Base-by-base conservation (phyloP, 2,113 vertebrate genomes). In the Toxotes chatareus region DNA sequence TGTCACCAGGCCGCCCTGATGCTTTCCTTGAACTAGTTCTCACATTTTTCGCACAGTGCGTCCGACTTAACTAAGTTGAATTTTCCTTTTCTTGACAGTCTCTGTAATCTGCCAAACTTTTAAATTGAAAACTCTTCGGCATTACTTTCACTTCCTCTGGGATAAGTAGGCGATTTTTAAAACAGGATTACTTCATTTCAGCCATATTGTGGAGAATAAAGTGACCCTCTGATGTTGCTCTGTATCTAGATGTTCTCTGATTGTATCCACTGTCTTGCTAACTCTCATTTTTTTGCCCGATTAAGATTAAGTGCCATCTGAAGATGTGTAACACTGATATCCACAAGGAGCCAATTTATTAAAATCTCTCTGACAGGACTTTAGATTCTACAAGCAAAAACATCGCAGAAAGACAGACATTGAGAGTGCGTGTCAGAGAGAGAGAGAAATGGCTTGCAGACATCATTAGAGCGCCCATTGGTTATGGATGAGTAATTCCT, bases 261-360 rank as follows among this genome's bases (percentile, higher is more conserved):
- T 70, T 67, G 23, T 55, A 67, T 57, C 60, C 16, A 13, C 55
- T 36, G 16, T 73, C 80, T 76, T 16, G 2, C 34, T 72, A 89
- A 87, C 60, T 69, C 53, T n/a, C 1, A 68, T 38, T 73, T 63
- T 73, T 73, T 53, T 60, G 63, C 40, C 3, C 49, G n/a, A n/a
- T n/a, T n/a, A n/a, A 85, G 80, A 82, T 86, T 80, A 79, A 79
- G 51, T 32, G 11, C 46, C 42, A 44, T 75, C 42, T 83, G 63
- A 83, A 80, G 72, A 74, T 85, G 47, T 73, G 74, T 76, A 73
- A 85, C 67, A 6, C 69, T 79, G 51, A 64, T 66, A 68, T 90
- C 82, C 86, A 82, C 84, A 65, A 87, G 86, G 84, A 89, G 82
- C 68, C 88, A 86, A 91, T 93, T 92, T 85, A 79, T 81, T 68